Base-by-base conservation (phyloP, 2,113 vertebrate species). In the Aphyosemion australe region DNA sequence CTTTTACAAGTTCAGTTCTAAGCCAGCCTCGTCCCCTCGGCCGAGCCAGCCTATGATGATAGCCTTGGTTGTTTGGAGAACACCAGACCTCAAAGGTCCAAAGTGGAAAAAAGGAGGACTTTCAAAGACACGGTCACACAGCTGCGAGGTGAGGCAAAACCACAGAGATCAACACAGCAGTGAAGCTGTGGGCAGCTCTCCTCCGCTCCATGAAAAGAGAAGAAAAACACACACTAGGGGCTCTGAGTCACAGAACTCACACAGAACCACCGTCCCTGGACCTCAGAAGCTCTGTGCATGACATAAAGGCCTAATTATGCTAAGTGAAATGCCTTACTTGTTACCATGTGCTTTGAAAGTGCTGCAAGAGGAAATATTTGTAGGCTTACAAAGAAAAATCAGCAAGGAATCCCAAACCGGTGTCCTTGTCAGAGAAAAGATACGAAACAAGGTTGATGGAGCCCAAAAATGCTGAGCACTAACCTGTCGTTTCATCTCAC, bases 261-360 rank as follows among this genome's bases (percentile, higher is more conserved):
- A 76, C 19, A 20, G 63, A 57, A 61, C 21, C 73, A 74, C 43
- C 70, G 45, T 55, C 60, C 41, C 59, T 58, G 46, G 69, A 60
- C 76, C 83, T 80, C 61, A 73, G 50, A 52, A 59, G 65, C 60
- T 62, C 72, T 31, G 65, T 74, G 67, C 47, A 58, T 82, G 85
- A 72, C 84, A 79, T 85, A 65, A 84, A 82, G 74, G 71, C 67
- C 66, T 84, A 83, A 86, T 89, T 84, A 82, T 84, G 51, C 69
- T 74, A 78, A 83, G 85, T 63, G 64, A 72, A 71, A 88, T 84
- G 50, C 74, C 84, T 88, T 83, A 83, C 76, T 73, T 74, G 1
- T 65, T 53, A 67, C 70, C 76, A 65, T 74, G 69, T 77, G 73
- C 65, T 78, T 26, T 61, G 76, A 86, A 87, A 80, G 75, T 46